phyloP scores from a whole-genome alignment of 2,113 vertebrate genomes.

The Chunga burmeisteri region DNA sequence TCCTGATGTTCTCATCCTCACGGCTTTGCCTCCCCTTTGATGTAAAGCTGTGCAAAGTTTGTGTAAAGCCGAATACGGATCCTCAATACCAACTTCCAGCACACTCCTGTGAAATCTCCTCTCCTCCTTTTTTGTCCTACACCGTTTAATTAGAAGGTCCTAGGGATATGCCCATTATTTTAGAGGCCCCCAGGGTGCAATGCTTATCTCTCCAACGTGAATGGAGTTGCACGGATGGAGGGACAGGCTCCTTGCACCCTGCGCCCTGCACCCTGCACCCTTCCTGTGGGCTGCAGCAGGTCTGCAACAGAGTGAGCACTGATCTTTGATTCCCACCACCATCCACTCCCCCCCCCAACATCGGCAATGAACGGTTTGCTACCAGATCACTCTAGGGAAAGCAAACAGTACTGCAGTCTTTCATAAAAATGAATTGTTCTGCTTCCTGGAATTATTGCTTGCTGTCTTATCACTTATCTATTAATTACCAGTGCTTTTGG shows the following conservation, averaged over 20 bases:
- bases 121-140: not conserved
- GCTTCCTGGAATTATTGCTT: slow-evolving; percentile 48
- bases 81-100: not conserved
- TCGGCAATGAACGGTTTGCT: not conserved
- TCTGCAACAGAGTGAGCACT: not conserved
- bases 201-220: rapidly evolving
- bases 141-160: not conserved
- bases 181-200: rapidly evolving
- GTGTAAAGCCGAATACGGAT: not conserved
- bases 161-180: not conserved
- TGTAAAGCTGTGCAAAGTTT: not conserved
- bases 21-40: not conserved
- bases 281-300: not conserved
- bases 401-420: not conserved
- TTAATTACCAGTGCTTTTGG: slow-evolving; percentile 23
- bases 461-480: slow-evolving; percentile 18
- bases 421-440: slow-evolving; percentile 5
- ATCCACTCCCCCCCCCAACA: not conserved
- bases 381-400: not conserved
- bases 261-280: not conserved
- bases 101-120: not conserved
- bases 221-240: not conserved
- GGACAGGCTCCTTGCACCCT: not conserved
- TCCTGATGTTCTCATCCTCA: not conserved
- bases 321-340: not conserved